Evolutionary conservation across 2,888 invertebrate genomes (phyloP), one percentile per base, ranked within the genome.

Genomic region (Drosophila neonasuta): DNA sequence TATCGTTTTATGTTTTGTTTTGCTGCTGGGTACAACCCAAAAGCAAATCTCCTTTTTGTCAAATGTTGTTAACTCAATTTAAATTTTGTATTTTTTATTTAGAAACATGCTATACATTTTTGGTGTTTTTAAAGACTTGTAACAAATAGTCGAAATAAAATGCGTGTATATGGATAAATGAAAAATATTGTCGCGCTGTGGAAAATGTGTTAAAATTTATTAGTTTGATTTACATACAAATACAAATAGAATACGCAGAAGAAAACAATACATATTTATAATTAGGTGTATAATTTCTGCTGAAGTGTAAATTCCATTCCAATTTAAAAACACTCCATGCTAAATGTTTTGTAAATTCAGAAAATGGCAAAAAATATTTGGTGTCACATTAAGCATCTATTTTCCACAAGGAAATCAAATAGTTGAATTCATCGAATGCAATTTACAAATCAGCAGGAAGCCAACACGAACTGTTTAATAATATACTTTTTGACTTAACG

Each of bases 161-260:
- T 41, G 49, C n/a, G n/a, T n/a, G 5, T n/a, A 17, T 41, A 50
- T 48, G 20, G 30, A 17, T n/a, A 58, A 54, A 54, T 60, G 15
- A 11, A 46, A 46, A 49, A 17, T 34, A 30, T 15, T 52, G 24
- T 5, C n/a, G 32, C 39, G 34, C 45, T 78, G 71, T 64, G 64
- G 36, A 67, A 67, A 74, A 67, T 57, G 46, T 79, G 57, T 79
- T 79, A 71, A 79, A 81, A 81, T 81, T 84, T 84, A 84, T 81
- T 84, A 68, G 62, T 71, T 79, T 74, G 79, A 69, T 81, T 77
- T 80, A 74, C 74, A 75, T 72, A 71, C 75, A 68, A 60, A 77
- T 72, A 67, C 75, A 68, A 59, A 76, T 70, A 79, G 68, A 83
- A 81, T 83, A 80, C 78, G 67, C 78, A 74, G 61, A 66, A 74